Conservation (phyloP, 1,140 invertebrate species). For the Neotoxoptera formosana region DNA sequence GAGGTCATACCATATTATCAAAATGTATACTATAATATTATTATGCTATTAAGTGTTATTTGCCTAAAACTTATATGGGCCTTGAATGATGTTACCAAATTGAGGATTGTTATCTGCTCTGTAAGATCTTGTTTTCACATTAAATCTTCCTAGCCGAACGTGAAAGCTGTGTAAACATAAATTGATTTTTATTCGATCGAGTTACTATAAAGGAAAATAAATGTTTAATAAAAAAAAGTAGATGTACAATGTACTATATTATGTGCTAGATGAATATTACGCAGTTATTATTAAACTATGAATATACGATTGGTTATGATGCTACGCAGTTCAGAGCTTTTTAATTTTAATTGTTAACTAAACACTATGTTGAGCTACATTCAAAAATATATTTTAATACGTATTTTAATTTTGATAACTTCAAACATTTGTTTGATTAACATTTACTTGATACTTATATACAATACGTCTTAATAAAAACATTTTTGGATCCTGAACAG, state of each 20-base stretch:
- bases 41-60: neutral
- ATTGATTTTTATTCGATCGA: neutral
- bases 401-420: neutral
- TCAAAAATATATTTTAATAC: neutral
- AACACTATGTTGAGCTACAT: neutral
- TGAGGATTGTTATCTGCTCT: neutral
- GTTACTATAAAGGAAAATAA: neutral
- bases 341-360: neutral
- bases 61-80: neutral
- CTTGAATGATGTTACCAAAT: constrained; percentile 21
- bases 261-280: too few relatives aligned
- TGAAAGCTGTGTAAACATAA: neutral
- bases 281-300: neutral
- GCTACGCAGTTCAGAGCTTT: neutral
- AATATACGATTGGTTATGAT: neutral
- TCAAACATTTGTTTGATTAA: neutral
- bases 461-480: neutral
- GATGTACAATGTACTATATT: neutral
- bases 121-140: neutral
- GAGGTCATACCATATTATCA: neutral
- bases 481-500: too few relatives aligned
- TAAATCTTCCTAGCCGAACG: neutral
- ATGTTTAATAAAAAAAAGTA: neutral
- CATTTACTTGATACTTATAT: neutral
- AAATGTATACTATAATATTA: neutral